Evolutionary conservation across 2,113 vertebrate species (phyloP).

Genomic region (Cyanocitta stelleri): DNA sequence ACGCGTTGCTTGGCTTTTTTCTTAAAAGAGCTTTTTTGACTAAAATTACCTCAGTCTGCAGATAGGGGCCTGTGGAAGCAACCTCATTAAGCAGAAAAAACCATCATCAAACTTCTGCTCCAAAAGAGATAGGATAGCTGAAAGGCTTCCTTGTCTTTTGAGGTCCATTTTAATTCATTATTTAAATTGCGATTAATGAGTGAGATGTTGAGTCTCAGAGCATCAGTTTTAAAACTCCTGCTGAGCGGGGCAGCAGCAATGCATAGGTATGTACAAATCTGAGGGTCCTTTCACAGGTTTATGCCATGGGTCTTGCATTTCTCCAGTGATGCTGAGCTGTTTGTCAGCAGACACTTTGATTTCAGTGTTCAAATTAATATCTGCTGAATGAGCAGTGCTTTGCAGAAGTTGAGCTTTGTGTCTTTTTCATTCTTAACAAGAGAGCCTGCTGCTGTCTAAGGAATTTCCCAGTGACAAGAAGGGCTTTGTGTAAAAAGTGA

Average conservation of each 20-base stretch:
- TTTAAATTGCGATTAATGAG: not conserved
- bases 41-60: not conserved
- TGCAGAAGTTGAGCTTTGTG: constrained; percentile 59
- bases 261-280: not conserved
- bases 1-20: not conserved
- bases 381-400: constrained; percentile 72
- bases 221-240: not conserved
- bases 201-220: not conserved
- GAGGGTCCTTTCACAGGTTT: constrained; percentile 13
- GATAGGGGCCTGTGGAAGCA: not conserved
- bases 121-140: not conserved
- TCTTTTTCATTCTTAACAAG: constrained; percentile 67
- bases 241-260: not conserved
- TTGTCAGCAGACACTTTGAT: constrained; percentile 51
- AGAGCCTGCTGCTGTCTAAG: constrained; percentile 58
- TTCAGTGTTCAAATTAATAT: constrained; percentile 73
- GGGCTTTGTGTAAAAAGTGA: constrained; percentile 61
- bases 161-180: constrained; percentile 1
- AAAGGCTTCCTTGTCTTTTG: constrained; percentile 37
- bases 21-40: not conserved
- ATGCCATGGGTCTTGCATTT: constrained; percentile 12
- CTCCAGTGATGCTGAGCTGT: constrained; percentile 39
- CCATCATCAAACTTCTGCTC: not conserved
- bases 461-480: constrained; percentile 69
- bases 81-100: not conserved